Base-by-base conservation (phyloP, 2,113 vertebrate genomes). In the Rhinolophus sinicus region DNA sequence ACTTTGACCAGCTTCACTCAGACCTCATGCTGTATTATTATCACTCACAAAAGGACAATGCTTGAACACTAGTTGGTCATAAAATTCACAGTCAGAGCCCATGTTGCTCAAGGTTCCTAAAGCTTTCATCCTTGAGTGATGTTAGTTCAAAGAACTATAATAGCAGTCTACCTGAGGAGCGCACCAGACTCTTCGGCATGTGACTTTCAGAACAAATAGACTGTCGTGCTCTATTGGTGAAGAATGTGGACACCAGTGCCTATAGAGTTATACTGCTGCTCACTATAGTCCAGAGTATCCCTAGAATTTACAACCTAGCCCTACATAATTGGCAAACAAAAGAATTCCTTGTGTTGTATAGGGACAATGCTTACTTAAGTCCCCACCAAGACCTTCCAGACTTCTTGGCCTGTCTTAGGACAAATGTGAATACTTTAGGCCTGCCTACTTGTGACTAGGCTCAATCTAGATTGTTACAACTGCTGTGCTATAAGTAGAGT, bases 221-320 rank as follows among this genome's bases (percentile, higher is more conserved):
- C 12, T 18, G 0, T 1, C 40, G 10, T 22, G 12, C 2, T 22
- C 52, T 70, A 0, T 2, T 16, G 33, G 24, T 44, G 8, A 88
- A 62, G 40, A 13, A 21, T 14, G 19, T 40, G 28, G 73, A 33
- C n/a, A 1, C 8, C 56, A 13, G 14, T 3, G 3, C 54, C 78
- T 54, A 0, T 5, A 44, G 8, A 8, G 26, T 69, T 62, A 69
- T 2, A 64, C 3, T 35, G 9, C 44, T 44, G 9, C 16, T 85
- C 54, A 6, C 10, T 16, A 19, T 6, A 28, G 16, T 22, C n/a
- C 44, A 78, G 38, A 73, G 33, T 33, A 33, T 30, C 28, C 67
- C 16, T 18, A 38, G 58, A 88, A 85, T 64, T 65, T 65, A 58
- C 18, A 94, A 60, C 18, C 8, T 28, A 52, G 13, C 24, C 40